These are phyloP conservation scores for Phainopepla nitens DNA, from an alignment of 2,113 vertebrate genomes.

Conservation along the genomic window DNA sequence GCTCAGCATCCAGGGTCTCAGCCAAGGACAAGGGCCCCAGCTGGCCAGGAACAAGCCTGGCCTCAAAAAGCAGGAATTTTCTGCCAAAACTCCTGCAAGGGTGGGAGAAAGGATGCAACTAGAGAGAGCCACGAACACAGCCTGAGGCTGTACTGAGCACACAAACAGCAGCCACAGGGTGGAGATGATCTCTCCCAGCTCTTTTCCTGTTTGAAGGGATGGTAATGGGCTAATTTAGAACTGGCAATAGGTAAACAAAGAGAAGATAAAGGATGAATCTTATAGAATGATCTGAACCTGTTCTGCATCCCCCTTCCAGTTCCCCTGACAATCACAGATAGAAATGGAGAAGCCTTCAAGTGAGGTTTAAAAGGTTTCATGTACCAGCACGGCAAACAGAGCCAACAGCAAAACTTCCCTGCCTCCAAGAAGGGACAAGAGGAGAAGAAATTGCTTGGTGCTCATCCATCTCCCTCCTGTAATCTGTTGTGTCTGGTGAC, in stretches of 20 bases:
- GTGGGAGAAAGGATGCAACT: neutral
- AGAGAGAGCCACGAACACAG: neutral
- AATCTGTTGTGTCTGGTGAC: neutral
- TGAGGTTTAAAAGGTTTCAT: neutral
- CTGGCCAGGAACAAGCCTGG: rapidly evolving
- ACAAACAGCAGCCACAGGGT: neutral
- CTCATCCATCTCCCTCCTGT: neutral
- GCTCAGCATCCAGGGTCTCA: neutral
- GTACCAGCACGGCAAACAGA: neutral
- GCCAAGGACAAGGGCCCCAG: neutral
- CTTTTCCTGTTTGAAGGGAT: neutral
- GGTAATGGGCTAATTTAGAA: neutral
- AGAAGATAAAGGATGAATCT: neutral
- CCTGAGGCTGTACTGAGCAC: neutral
- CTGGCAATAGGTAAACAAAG: neutral
- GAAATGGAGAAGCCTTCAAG: neutral
- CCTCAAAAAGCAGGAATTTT: neutral
- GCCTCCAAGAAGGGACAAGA: neutral
- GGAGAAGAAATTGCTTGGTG: neutral
- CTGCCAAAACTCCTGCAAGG: neutral
- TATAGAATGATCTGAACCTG: neutral
- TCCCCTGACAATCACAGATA: neutral
- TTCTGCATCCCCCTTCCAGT: neutral
- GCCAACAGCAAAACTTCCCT: neutral
- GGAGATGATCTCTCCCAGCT: rapidly evolving